Conservation (phyloP, 2,113 vertebrate species). For the Enhydra lutris region DNA sequence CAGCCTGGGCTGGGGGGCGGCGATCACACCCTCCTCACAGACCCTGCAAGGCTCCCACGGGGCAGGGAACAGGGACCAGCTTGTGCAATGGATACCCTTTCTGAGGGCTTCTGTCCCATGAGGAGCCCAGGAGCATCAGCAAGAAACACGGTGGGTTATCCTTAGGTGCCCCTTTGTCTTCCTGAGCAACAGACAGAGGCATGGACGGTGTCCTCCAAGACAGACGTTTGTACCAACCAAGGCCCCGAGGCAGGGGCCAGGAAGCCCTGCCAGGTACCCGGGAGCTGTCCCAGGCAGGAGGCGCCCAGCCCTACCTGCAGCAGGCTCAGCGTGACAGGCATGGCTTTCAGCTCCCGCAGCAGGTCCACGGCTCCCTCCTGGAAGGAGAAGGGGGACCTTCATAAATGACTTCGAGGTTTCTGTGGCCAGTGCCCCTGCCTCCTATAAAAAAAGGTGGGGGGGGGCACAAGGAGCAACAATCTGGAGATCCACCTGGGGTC, state of each 20-base stretch:
- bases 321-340: slow-evolving; percentile 92
- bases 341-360: slow-evolving; percentile 92
- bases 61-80: background rate
- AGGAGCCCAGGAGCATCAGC: background rate
- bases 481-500: background rate
- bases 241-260: background rate
- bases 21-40: background rate
- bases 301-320: slow-evolving; percentile 87
- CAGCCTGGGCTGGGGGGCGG: background rate
- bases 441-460: background rate
- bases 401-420: background rate
- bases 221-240: background rate
- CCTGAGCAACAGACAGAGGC: background rate
- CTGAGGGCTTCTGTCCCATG: background rate
- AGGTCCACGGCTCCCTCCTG: slow-evolving; percentile 95
- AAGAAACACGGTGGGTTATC: background rate
- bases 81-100: background rate
- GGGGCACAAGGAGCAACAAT: background rate
- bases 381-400: slow-evolving; percentile 29
- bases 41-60: background rate
- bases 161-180: background rate
- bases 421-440: background rate
- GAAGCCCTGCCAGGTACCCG: background rate
- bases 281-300: background rate
- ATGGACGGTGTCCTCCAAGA: background rate